Evolutionary conservation across 1,140 invertebrate species (phyloP).

Genomic region (Helicorthomorpha holstii): DNA sequence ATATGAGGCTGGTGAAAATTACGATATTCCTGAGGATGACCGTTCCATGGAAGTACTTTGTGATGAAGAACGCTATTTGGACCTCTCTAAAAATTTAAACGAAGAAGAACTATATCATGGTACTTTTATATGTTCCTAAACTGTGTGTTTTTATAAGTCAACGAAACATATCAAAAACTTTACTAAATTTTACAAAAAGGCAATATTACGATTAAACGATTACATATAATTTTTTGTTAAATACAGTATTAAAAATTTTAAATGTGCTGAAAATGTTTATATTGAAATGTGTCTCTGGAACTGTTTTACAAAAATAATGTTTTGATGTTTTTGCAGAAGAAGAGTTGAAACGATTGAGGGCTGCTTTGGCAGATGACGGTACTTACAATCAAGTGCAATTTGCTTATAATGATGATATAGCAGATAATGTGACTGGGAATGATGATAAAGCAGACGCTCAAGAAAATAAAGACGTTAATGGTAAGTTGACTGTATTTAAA

Average conservation of each 20-base stretch:
- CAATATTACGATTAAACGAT: no score
- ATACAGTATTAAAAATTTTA: no score
- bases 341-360: slow-evolving; percentile 68
- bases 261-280: no score
- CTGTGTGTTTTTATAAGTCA: no score
- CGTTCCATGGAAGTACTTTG: slow-evolving; percentile 64
- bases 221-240: no score
- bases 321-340: slow-evolving; percentile 47
- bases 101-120: slow-evolving; percentile 67
- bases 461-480: background rate
- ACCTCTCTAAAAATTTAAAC: slow-evolving; percentile 66
- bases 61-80: slow-evolving; percentile 77
- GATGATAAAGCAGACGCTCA: slow-evolving; percentile 11
- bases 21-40: slow-evolving; percentile 37
- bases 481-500: no score
- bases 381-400: slow-evolving; percentile 64
- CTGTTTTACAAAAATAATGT: no score
- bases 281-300: no score
- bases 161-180: no score
- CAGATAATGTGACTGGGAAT: background rate
- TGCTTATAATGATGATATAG: slow-evolving; percentile 43
- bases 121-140: no score
- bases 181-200: no score
- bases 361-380: slow-evolving; percentile 43
- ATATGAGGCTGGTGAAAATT: slow-evolving; percentile 37